A percentile compares a stretch with the other conserved stretches of the same genome.
These are phyloP conservation scores for Eristalinus sepulchralis DNA, from an alignment of 2,888 invertebrate genomes.

Conservation along the genomic window DNA sequence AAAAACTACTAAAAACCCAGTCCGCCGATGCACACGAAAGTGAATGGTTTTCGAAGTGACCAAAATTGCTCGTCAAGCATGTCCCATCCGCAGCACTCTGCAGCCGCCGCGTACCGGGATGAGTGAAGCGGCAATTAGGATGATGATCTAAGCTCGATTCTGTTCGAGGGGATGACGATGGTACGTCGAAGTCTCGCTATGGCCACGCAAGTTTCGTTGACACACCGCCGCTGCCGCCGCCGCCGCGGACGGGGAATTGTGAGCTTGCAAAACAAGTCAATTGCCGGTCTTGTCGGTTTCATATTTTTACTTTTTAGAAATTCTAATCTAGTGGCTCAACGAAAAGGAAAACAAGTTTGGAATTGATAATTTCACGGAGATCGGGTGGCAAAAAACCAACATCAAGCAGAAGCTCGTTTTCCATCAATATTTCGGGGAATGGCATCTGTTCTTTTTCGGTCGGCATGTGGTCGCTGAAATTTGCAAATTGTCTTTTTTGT, in stretches of 20 bases:
- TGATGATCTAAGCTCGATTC: conserved; percentile 31
- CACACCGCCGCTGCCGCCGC: background rate
- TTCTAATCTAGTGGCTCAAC: background rate
- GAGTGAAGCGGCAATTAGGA: background rate
- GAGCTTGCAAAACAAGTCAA: background rate
- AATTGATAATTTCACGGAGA: background rate
- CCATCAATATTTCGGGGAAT: background rate
- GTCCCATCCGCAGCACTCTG: background rate
- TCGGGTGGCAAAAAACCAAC: background rate
- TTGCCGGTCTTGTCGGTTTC: background rate
- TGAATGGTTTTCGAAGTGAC: background rate
- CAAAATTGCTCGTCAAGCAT: background rate
- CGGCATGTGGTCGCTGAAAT: background rate
- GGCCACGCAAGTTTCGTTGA: background rate
- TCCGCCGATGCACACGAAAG: background rate
- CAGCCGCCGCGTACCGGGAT: background rate
- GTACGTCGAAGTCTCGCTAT: background rate
- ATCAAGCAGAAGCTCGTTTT: no score
- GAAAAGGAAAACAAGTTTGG: background rate
- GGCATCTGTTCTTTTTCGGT: background rate
- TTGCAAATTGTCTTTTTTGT: background rate
- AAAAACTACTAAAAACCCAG: background rate
- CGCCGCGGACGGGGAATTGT: background rate
- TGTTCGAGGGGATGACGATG: background rate
- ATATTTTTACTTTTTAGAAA: background rate